Percentiles rank a stretch among this genome's conserved stretches.
phyloP scores from a whole-genome alignment of 2,888 invertebrate genomes.

The Nyleta sp. region DNA sequence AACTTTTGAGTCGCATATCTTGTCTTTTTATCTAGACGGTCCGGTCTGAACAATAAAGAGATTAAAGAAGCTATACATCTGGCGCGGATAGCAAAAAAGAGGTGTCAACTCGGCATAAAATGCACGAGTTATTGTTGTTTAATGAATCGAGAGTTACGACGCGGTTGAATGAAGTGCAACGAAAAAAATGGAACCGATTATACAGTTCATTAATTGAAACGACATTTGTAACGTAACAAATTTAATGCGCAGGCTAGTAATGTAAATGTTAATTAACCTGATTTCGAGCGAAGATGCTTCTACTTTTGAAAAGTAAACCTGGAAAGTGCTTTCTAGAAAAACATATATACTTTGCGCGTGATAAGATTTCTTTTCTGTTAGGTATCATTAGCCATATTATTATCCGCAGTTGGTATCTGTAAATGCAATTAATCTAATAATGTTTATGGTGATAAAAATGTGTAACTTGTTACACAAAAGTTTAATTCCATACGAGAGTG shows the following conservation, averaged over 20 bases:
- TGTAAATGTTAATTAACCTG: conserved; percentile 21
- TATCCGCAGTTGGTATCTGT: background rate
- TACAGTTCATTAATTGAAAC: background rate
- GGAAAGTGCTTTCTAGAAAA: background rate
- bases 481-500: conserved; percentile 33
- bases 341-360: background rate
- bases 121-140: conserved; percentile 8
- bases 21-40: conserved; percentile 12
- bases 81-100: background rate
- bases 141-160: conserved; percentile 21
- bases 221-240: background rate
- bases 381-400: no score
- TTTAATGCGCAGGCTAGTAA: background rate
- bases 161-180: background rate
- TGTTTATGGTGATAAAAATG: conserved; percentile 17
- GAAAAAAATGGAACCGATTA: background rate
- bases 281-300: background rate
- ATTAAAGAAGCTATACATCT: conserved; percentile 20
- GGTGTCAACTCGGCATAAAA: conserved; percentile 10
- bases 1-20: conserved; percentile 13
- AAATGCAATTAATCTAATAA: conserved; percentile 24
- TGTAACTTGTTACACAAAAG: conserved; percentile 23
- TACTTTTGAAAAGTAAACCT: no score
- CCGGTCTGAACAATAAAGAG: conserved; percentile 22
- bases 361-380: background rate